These are phyloP conservation scores for Patella vulgata DNA, from an alignment of 1,140 invertebrate genomes.

Conservation along the genomic window DNA sequence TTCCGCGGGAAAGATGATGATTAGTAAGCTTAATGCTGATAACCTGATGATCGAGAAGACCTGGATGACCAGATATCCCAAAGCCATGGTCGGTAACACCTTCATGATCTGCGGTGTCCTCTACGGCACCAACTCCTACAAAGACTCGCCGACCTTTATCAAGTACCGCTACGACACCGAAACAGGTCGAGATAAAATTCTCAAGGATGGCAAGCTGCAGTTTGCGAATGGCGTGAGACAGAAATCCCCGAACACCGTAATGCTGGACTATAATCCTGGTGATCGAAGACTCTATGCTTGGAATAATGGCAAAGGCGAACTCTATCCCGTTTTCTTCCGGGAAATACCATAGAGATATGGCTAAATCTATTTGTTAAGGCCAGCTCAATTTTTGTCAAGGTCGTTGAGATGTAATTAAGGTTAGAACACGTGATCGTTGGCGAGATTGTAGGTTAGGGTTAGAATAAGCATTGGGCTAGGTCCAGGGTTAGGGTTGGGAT, in stretches of 20 bases:
- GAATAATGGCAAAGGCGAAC: slow-evolving; percentile 52
- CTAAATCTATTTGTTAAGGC: too few relatives aligned
- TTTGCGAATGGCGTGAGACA: slow-evolving; percentile 41
- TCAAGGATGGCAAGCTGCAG: slow-evolving; percentile 31
- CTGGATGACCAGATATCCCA: slow-evolving; percentile 53
- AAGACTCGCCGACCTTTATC: slow-evolving; percentile 49
- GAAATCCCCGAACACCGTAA: slow-evolving; percentile 33
- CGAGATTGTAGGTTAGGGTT: too few relatives aligned
- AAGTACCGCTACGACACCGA: slow-evolving; percentile 55
- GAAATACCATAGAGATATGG: background rate
- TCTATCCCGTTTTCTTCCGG: slow-evolving; percentile 28
- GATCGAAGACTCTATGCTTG: slow-evolving; percentile 49
- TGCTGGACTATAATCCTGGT: slow-evolving; percentile 52
- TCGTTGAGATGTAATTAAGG: too few relatives aligned
- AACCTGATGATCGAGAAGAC: slow-evolving; percentile 45
- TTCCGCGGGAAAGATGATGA: slow-evolving; percentile 51
- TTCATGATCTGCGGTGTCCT: slow-evolving; percentile 60
- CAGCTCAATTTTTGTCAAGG: too few relatives aligned
- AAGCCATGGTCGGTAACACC: slow-evolving; percentile 47
- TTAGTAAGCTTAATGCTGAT: slow-evolving; percentile 48
- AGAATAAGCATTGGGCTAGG: too few relatives aligned
- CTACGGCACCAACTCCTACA: slow-evolving; percentile 52
- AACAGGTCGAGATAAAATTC: slow-evolving; percentile 35
- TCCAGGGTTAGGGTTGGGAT: too few relatives aligned
- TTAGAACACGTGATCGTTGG: too few relatives aligned